phyloP scores from a whole-genome alignment of 2,888 invertebrate genomes.

The Platycheirus albimanus region DNA sequence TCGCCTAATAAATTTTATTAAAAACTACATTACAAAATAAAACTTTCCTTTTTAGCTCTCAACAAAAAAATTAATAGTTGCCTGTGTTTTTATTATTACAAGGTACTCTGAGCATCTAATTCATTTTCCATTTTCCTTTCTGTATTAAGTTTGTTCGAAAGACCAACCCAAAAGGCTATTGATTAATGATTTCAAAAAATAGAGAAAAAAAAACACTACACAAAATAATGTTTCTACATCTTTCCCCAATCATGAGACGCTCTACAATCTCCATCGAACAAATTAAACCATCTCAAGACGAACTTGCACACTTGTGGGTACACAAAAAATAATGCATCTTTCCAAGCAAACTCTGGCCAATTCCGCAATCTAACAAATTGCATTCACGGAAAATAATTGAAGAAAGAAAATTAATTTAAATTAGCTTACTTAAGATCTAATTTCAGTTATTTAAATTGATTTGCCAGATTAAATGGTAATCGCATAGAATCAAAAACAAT shows the following conservation, averaged over 20 bases:
- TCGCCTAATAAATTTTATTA: conserved; percentile 15
- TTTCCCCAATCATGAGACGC: no score
- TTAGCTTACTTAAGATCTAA: conserved; percentile 4
- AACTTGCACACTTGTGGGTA: no score
- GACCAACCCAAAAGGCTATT: no score
- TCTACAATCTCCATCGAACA: no score
- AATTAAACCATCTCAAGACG: background rate
- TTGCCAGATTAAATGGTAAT: conserved; percentile 12
- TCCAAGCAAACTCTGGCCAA: conserved; percentile 31
- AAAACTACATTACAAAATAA: conserved; percentile 18
- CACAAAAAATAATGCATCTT: no score
- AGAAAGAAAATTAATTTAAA: conserved; percentile 44
- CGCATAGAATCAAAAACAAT: conserved; percentile 5
- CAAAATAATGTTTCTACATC: no score
- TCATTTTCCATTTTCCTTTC: conserved; percentile 14
- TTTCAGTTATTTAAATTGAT: conserved; percentile 28
- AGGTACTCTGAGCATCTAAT: background rate
- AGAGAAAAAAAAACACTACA: background rate
- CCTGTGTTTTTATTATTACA: background rate
- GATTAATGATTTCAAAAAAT: no score
- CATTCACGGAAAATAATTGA: conserved; percentile 35
- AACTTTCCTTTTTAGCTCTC: conserved; percentile 49
- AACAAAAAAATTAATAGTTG: conserved; percentile 1
- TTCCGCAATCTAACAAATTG: conserved; percentile 33
- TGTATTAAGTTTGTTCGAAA: conserved; percentile 15